Evolutionary conservation across 35 echinoderm and acorn worm species (phyloP).

Genomic region (Apostichopus californicus): DNA sequence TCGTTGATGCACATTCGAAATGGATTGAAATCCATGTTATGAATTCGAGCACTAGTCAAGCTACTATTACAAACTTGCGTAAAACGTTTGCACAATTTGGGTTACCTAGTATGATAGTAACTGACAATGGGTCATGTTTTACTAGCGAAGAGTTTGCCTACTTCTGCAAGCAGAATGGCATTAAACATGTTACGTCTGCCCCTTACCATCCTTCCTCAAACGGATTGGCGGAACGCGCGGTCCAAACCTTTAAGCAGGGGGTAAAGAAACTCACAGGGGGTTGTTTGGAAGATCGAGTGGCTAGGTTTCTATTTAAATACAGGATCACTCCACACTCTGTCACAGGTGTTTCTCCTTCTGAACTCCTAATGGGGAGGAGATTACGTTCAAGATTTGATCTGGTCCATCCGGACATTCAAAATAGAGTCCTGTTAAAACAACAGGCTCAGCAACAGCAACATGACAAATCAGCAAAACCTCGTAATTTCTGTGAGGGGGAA

Average conservation of each 20-base stretch:
- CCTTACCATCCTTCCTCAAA: slow-evolving; percentile 67
- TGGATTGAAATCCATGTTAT: slow-evolving; percentile 46
- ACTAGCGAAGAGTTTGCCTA: slow-evolving; percentile 7
- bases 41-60: slow-evolving; percentile 37
- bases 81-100: slow-evolving; percentile 37
- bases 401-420: too few relatives aligned
- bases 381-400: too few relatives aligned
- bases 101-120: slow-evolving; percentile 1
- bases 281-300: slow-evolving; percentile 3
- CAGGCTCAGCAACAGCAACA: too few relatives aligned
- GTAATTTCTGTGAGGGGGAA: too few relatives aligned
- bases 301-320: slow-evolving; percentile 52
- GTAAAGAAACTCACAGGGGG: slow-evolving; percentile 5
- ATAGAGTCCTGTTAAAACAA: too few relatives aligned
- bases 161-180: slow-evolving; percentile 56
- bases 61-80: slow-evolving; percentile 45
- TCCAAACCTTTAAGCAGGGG: slow-evolving; percentile 52
- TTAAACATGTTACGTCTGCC: slow-evolving; percentile 54
- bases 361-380: too few relatives aligned
- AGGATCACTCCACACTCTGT: slow-evolving; percentile 36
- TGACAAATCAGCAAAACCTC: too few relatives aligned
- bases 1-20: slow-evolving; percentile 40
- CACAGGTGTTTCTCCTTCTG: too few relatives aligned
- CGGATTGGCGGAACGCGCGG: slow-evolving; percentile 43
- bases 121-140: slow-evolving; percentile 38